Evolutionary conservation across 1,140 invertebrate species (phyloP), one percentile per base, ranked within the genome.

Genomic region (Saccostrea echinata): DNA sequence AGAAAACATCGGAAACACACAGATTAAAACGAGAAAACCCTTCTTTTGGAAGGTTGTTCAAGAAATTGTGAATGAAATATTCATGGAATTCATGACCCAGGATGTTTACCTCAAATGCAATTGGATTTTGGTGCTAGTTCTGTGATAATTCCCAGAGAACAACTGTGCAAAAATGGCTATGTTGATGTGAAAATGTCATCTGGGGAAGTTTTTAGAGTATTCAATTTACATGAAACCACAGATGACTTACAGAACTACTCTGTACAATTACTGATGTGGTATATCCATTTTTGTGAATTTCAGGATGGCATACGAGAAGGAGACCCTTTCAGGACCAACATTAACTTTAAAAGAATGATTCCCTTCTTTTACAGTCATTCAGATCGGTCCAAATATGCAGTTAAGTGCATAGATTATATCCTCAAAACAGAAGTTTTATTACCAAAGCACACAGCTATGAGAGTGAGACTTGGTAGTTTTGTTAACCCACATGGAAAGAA

Each of bases 351-450:
- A 84, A 27, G 80, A 3, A 53, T 85, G 53, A 89, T 90, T 16
- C 88, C 90, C 55, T 87, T 90, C 30, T 90, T 90, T 57, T 90
- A 80, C 52, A 71, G 53, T 71, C 88, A 90, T 84, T 89, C 87
- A 13, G 13, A 11, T 64, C 53, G 87, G 11, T 90, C 90, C 33
- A 90, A 90, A 53, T 90, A 90, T 57, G 27, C 87, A 16, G 57
- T 76, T 6, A 88, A 90, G 68, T 90, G 88, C 83, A 89, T 90
- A 33, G 90, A 90, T 51, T 90, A 82, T 35, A 90, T 90, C 24
- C 55, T 90, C 16, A 90, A 90, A 52, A 90, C 90, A 30, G 86
- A 89, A 64, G 24, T 86, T 21, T n/a, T 87, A 21, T 43, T 89
- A 21, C 35, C 85, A 87, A 21, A 53, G 27, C 55, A 80, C 30